A percentile compares a stretch with the other conserved stretches of the same genome.
phyloP scores from a whole-genome alignment of 2,797 vertebrate genomes.

The Acrocephalus scirpaceus region DNA sequence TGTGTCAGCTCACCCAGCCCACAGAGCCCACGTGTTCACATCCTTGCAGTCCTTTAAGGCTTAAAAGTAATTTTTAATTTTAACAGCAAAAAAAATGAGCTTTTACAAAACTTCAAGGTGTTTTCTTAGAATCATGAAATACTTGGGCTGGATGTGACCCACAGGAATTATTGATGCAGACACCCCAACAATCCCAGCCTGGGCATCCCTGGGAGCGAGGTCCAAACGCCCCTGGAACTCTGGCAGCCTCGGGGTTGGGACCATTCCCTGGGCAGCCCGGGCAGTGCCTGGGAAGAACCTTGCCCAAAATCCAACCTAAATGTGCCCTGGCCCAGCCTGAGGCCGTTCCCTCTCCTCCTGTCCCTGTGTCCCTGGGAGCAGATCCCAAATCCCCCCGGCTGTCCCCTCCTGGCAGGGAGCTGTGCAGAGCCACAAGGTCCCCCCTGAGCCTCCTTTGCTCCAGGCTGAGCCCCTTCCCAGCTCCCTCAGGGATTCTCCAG shows the following conservation, averaged over 20 bases:
- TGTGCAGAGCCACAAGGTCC: not conserved
- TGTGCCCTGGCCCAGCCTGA: not conserved
- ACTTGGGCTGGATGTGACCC: not conserved
- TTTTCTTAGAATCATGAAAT: not conserved
- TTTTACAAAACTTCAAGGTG: not conserved
- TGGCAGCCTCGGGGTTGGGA: not conserved
- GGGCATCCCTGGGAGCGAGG: accelerated
- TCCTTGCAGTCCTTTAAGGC: accelerated
- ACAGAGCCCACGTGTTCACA: accelerated
- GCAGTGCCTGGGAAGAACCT: not conserved
- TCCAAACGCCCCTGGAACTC: not conserved
- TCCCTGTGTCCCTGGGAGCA: not conserved
- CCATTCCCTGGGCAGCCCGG: not conserved
- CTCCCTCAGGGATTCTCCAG: not conserved
- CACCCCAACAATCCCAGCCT: accelerated
- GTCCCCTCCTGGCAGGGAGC: not conserved
- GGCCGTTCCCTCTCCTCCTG: not conserved
- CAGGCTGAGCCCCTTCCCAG: not conserved
- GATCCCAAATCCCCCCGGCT: not conserved
- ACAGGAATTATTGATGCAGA: not conserved
- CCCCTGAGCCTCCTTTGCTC: not conserved
- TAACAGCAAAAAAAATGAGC: not conserved
- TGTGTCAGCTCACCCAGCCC: not conserved
- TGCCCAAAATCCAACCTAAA: accelerated
- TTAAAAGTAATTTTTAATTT: not conserved